A percentile compares a stretch with the other conserved stretches of the same genome.
Conservation (phyloP, 1,140 invertebrate genomes). For the Eufriesea mexicana region DNA sequence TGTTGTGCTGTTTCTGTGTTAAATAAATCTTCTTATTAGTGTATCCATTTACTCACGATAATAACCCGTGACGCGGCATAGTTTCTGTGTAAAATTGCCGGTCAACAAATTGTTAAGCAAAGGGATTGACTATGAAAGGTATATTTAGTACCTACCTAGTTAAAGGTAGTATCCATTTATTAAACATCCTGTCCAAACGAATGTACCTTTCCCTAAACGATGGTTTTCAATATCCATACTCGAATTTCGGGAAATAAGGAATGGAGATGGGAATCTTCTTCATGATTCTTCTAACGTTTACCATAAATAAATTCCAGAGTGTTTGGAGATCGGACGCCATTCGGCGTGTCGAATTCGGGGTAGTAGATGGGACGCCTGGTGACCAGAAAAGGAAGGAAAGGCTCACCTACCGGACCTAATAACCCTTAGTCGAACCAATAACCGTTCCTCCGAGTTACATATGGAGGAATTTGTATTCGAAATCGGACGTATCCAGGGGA, state of each 20-base stretch:
- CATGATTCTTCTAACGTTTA: not conserved
- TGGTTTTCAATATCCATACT: not conserved
- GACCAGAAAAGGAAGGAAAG: conserved; percentile 29
- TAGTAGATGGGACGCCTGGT: conserved; percentile 47
- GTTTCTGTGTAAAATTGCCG: no score
- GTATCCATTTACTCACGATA: no score
- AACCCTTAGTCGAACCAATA: conserved; percentile 64
- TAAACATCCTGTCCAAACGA: no score
- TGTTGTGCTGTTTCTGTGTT: no score
- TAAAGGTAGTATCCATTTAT: no score
- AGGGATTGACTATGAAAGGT: no score
- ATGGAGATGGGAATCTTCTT: not conserved
- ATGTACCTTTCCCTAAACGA: no score
- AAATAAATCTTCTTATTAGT: no score
- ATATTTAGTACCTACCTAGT: no score
- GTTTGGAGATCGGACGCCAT: conserved; percentile 7
- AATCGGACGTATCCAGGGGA: conserved; percentile 58
- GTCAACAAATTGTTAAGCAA: no score
- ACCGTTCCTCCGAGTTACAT: conserved; percentile 68
- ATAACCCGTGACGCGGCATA: no score
- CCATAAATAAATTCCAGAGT: conserved; percentile 2
- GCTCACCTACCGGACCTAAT: conserved; percentile 62
- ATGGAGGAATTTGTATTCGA: conserved; percentile 76
- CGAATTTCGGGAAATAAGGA: no score
- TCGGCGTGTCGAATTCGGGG: conserved; percentile 30